Base-by-base conservation (phyloP, 2,888 invertebrate genomes). In the Caenorhabditis wallacei region DNA sequence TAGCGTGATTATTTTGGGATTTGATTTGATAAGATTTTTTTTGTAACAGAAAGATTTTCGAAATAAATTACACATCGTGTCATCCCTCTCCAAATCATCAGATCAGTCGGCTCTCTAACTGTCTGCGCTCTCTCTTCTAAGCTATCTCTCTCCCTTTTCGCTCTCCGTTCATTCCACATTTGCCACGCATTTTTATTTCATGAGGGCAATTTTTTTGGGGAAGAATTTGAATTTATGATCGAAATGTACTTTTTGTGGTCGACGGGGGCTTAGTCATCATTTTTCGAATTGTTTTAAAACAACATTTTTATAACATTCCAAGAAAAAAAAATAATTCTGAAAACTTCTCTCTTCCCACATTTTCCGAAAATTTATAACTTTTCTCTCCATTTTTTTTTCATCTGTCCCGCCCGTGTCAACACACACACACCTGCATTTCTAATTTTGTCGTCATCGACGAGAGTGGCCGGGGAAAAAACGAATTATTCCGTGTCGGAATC, bases 381-480 rank as follows among this genome's bases (percentile, higher is more conserved):
- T 61, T 18, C 16, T 51, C 3, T 20, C 18, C 13, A 0, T n/a
- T 16, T 43, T 22, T 43, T 40, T 30, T 40, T 37, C 51, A n/a
- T 48, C 26, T 22, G 20, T 18, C 20, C 10, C 5, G 30, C n/a
- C 20, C 35, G 18, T 57, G 18, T 40, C 59, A 22, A 59, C 11
- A 57, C 24, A 59, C 11, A 57, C 24, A 63, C 72, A 74, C 74
- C 64, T 74, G 74, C 69, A 69, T 69, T 78, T 63, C 69, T 78
- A 69, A 78, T 78, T 63, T 51, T 51, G 53, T 56, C 76, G 54
- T 57, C 59, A 30, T 35, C 46, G 18, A 18, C 43, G 43, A 43
- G 43, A 43, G 13, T 10, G 2, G 13, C 13, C 43, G 11, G 11
- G 11, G 2, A 13, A 43, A 43, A 43, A 43, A 43, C 7, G 16